A percentile compares a stretch with the other conserved stretches of the same genome.
phyloP scores from a whole-genome alignment of 2,888 invertebrate genomes.

The Deladenus siricidicola region DNA sequence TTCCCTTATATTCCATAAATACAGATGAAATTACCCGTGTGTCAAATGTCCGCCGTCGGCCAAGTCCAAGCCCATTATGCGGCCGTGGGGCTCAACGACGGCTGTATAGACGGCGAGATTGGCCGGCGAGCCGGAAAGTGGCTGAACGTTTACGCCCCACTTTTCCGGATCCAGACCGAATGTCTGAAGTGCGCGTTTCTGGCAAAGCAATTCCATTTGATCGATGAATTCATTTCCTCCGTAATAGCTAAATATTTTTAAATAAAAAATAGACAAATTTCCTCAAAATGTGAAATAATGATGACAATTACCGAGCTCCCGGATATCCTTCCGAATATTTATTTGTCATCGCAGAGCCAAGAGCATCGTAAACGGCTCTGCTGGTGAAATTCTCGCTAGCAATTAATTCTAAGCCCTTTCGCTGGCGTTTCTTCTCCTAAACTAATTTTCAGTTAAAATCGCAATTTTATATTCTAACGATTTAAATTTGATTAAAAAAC shows the following conservation, averaged over 20 bases:
- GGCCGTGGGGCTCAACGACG: slow-evolving; percentile 72
- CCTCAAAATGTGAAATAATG: neutral
- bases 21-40: too few relatives aligned
- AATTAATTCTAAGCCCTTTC: slow-evolving; percentile 81
- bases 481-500: neutral
- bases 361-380: slow-evolving; percentile 57
- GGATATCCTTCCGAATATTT: slow-evolving; percentile 63
- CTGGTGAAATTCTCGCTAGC: slow-evolving; percentile 71
- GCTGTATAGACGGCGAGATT: slow-evolving; percentile 89
- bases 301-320: slow-evolving; percentile 55
- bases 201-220: slow-evolving; percentile 79
- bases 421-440: slow-evolving; percentile 74
- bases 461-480: neutral
- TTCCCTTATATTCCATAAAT: too few relatives aligned
- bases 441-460: slow-evolving; percentile 11
- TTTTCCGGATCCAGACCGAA: slow-evolving; percentile 72
- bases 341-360: slow-evolving; percentile 60
- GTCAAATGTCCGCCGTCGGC: slow-evolving; percentile 85
- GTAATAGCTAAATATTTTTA: slow-evolving; percentile 68
- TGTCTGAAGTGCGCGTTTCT: slow-evolving; percentile 71
- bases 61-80: slow-evolving; percentile 87
- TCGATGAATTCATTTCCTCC: slow-evolving; percentile 94
- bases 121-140: slow-evolving; percentile 89
- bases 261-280: neutral
- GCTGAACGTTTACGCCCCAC: slow-evolving; percentile 91